Conservation (phyloP, 2,888 invertebrate genomes). For the Lamproptera curius region DNA sequence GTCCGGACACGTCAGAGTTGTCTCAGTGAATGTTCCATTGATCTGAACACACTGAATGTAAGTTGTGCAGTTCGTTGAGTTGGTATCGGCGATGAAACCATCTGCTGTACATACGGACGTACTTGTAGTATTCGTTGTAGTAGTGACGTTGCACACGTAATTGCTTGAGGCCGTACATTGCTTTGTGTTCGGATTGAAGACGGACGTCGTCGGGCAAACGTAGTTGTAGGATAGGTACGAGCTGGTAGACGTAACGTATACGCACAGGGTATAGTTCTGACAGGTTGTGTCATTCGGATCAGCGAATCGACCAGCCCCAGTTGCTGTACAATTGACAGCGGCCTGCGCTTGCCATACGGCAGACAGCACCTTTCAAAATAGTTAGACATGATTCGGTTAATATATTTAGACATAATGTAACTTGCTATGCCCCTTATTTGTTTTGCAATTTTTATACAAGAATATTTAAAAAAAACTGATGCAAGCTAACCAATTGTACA, state of each 20-base stretch:
- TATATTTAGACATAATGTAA: too few relatives aligned
- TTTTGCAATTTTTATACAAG: too few relatives aligned
- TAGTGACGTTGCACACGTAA: conserved; percentile 49
- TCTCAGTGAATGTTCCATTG: conserved; percentile 41
- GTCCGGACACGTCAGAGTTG: conserved; percentile 43
- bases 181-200: conserved; percentile 51
- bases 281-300: conserved; percentile 58
- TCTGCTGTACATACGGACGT: conserved; percentile 46
- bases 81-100: conserved; percentile 46
- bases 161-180: conserved; percentile 37
- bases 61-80: conserved; percentile 43
- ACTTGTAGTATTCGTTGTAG: conserved; percentile 40
- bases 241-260: conserved; percentile 33
- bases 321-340: conserved; percentile 47
- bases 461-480: too few relatives aligned
- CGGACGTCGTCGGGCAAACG: conserved; percentile 58
- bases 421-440: too few relatives aligned
- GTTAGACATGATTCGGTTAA: too few relatives aligned
- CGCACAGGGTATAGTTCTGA: conserved; percentile 60
- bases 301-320: conserved; percentile 51
- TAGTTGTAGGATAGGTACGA: conserved; percentile 51
- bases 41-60: conserved; percentile 54
- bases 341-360: conserved; percentile 38
- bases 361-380: conserved; percentile 31
- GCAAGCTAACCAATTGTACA: too few relatives aligned